These are phyloP conservation scores for Oscheius sp. DNA, from an alignment of 2,888 invertebrate genomes.

Conservation along the genomic window DNA sequence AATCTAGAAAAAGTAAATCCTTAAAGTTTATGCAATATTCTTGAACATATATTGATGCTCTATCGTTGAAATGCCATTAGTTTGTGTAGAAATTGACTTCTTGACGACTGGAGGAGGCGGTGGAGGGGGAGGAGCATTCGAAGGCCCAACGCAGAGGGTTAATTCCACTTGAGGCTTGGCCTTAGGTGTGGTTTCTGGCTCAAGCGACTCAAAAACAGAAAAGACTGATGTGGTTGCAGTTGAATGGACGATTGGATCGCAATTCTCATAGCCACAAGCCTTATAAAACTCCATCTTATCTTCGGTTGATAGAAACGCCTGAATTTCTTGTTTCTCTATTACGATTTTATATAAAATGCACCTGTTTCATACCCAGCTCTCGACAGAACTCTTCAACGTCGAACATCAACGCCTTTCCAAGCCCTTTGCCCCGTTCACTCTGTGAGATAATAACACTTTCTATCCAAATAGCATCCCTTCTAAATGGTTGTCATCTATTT, in stretches of 20 bases:
- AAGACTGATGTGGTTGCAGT: slow-evolving; percentile 54
- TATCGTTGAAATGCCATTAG: slow-evolving; percentile 27
- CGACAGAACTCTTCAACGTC: slow-evolving; percentile 65
- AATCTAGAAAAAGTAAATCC: not conserved
- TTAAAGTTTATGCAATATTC: not conserved
- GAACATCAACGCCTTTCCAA: slow-evolving; percentile 71
- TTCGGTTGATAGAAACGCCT: slow-evolving; percentile 71
- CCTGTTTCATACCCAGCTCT: slow-evolving; percentile 47
- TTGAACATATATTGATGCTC: slow-evolving; percentile 47
- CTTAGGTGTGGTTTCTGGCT: not conserved
- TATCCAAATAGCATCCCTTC: slow-evolving; percentile 50
- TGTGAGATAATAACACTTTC: slow-evolving; percentile 59
- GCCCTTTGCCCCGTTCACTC: slow-evolving; percentile 60
- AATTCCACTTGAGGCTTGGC: not conserved
- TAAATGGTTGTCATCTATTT: slow-evolving; percentile 14
- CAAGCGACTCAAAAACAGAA: slow-evolving; percentile 31
- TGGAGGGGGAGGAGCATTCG: slow-evolving; percentile 26
- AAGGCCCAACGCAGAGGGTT: not conserved
- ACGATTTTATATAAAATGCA: not conserved
- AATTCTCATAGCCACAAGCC: slow-evolving; percentile 69
- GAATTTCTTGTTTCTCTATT: slow-evolving; percentile 7
- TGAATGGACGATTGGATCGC: slow-evolving; percentile 50
- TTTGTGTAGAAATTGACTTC: too few relatives aligned
- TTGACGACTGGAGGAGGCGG: slow-evolving; percentile 16
- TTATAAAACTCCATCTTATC: slow-evolving; percentile 72